Base-by-base conservation (phyloP, 1,140 invertebrate genomes). In the Brevipalpus yothersi region DNA sequence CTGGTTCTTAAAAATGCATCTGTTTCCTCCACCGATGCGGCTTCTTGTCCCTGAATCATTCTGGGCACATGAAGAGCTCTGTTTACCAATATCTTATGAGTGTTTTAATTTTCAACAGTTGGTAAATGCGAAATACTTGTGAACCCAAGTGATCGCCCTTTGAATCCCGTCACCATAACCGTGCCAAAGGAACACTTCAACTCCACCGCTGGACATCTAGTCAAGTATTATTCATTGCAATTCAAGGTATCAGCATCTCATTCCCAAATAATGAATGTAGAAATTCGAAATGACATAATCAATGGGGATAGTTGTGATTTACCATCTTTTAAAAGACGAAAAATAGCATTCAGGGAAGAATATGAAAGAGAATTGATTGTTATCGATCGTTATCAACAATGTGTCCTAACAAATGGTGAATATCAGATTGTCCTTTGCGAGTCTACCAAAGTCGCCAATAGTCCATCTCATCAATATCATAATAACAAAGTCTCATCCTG, bases 381-480 rank as follows among this genome's bases (percentile, higher is more conserved):
- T 19, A 91, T 87, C 69, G 88, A 94, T 68, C 87, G 88, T 69
- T 81, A 88, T 63, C 86, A 82, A 68, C 78, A 83, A 9, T 91
- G 86, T 68, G 74, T 84, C 39, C 73, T 94, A 7, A 82, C 79
- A 0, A 85, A 89, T 66, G 88, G 87, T 1, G 84, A 91, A 69
- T 93, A 94, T 72, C 85, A 91, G 69, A 72, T 91, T 49, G 80
- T 82, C 55, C 69, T 92, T 59, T 80, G 85, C 65, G 83, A 86
- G 67, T 47, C 55, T 63, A 45, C 10, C 8, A 9, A 11, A 19
- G 17, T 23, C 13, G 17, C 19, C 41, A 57, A 57, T 42, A 31
- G 15, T 57, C 21, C 41, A 58, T 12, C 12, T 17, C 49, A 17
- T 19, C 39, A 57, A 57, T 40, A 13, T n/a, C 13, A 47, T 21